phyloP scores from a whole-genome alignment of 2,888 invertebrate genomes.

The Baccha elongata region DNA sequence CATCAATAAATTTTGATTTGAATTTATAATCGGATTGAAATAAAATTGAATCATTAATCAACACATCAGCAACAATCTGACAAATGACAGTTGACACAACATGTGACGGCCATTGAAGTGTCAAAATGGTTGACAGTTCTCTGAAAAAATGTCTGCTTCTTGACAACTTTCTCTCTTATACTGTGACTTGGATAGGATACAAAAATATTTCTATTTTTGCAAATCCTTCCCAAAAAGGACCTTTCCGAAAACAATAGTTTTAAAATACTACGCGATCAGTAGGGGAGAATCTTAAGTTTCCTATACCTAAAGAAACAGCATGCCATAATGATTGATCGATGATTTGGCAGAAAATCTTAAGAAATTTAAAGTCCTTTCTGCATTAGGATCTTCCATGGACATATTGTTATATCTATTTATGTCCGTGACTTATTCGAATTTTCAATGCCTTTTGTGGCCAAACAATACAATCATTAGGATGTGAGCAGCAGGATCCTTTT shows the following conservation, averaged over 20 bases:
- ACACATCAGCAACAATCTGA: constrained; percentile 49
- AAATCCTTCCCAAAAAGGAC: constrained; percentile 19
- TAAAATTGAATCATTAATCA: constrained; percentile 54
- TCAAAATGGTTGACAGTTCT: constrained; percentile 45
- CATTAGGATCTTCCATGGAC: neutral
- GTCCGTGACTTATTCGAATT: constrained; percentile 55
- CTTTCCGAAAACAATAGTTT: neutral
- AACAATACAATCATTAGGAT: constrained; percentile 66
- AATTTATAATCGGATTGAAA: constrained; percentile 54
- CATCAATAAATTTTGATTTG: constrained; percentile 17
- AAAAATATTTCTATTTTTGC: constrained; percentile 26
- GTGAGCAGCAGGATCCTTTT: constrained; percentile 28
- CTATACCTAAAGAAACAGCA: constrained; percentile 29
- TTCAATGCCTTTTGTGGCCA: constrained; percentile 42
- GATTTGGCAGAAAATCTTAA: constrained; percentile 53
- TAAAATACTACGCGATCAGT: constrained; percentile 5
- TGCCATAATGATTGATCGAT: constrained; percentile 65
- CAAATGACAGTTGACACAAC: constrained; percentile 52
- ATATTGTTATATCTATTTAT: constrained; percentile 16
- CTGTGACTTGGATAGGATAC: constrained; percentile 14
- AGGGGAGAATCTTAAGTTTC: neutral
- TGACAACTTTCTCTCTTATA: constrained; percentile 5
- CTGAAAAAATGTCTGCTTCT: neutral
- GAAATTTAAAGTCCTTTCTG: constrained; percentile 14
- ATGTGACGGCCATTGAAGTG: constrained; percentile 28